Evolutionary conservation across 2,888 invertebrate species (phyloP), one percentile per base, ranked within the genome.

Genomic region (Caenorhabditis angaria): DNA sequence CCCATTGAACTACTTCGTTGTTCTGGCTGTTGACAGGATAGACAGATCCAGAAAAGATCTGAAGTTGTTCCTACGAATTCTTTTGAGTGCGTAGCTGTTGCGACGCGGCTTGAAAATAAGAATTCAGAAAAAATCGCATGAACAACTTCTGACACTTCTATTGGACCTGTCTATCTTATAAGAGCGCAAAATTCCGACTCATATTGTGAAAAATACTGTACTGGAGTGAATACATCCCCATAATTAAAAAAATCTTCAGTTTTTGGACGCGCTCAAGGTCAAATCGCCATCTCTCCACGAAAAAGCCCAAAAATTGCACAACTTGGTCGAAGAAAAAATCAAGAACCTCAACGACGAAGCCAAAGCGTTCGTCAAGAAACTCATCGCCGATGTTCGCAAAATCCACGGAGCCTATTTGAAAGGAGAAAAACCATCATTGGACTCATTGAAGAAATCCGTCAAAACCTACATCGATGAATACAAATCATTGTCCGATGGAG

Each of bases 351-450:
- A 77, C 57, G 61, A 70, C 22, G 78, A 82, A 47, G 84, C 85
- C 60, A 77, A 86, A 66, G 65, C 76, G 14, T 81, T 85, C 71
- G 83, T 85, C 70, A 78, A 76, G 66, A 69, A 65, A 57, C 77
- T 80, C 58, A 72, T 85, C 74, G 81, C 79, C 35, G 77, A 82
- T 29, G 76, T 81, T 63, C 82, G 83, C 27, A 61, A 73, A 32
- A 60, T 86, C 66, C 84, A 82, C 70, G 72, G 77, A 48, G 73
- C 81, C 59, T 78, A 76, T 61, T 69, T 80, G 51, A 67, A 76
- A 69, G 85, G 83, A 64, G 78, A 83, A 63, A 84, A 85, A 73
- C 84, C 84, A 61, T 63, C 80, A 41, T 67, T 85, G 55, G 82
- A 76, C 28, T 59, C 78, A 54, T 68, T 85, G 25, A 82, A 78